Percentiles rank a stretch among this genome's conserved stretches.
These are phyloP conservation scores for Heterotis niloticus DNA, from an alignment of 2,113 vertebrate species.

Conservation along the genomic window DNA sequence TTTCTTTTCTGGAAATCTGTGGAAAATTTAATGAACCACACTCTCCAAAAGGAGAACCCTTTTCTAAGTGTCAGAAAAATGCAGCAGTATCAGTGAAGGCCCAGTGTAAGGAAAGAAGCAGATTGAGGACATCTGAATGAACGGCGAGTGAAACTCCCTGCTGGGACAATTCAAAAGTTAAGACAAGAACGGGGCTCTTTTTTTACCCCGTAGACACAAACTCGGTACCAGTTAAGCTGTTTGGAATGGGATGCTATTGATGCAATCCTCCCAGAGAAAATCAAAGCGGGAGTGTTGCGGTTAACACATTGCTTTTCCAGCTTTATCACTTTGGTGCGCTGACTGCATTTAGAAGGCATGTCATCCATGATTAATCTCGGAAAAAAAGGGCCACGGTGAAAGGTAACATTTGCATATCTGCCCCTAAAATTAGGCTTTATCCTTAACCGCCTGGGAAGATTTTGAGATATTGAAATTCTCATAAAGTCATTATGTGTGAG, in stretches of 20 bases:
- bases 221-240: conserved; percentile 47
- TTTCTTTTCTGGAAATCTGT: conserved; percentile 77
- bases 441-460: conserved; percentile 4
- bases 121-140: conserved; percentile 48
- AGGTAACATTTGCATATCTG: not conserved
- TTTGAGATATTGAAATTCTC: not conserved
- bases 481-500: too few species aligned
- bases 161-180: conserved; percentile 55
- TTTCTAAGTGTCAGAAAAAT: conserved; percentile 45
- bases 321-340: not conserved
- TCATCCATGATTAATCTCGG: not conserved
- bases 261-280: conserved; percentile 25
- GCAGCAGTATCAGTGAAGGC: conserved; percentile 61
- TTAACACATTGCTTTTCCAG: not conserved
- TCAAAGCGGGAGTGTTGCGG: too few species aligned
- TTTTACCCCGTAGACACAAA: conserved; percentile 31
- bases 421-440: conserved; percentile 11
- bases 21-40: conserved; percentile 89
- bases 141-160: conserved; percentile 48
- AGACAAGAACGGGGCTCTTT: conserved; percentile 23
- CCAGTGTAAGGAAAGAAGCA: conserved; percentile 55
- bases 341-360: not conserved
- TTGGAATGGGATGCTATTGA: conserved; percentile 35
- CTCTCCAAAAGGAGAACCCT: conserved; percentile 55
- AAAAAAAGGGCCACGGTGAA: not conserved